Percentiles rank a stretch among this genome's conserved stretches.
Evolutionary conservation across 1,140 invertebrate species (phyloP).

Genomic region (Colletes gigas): DNA sequence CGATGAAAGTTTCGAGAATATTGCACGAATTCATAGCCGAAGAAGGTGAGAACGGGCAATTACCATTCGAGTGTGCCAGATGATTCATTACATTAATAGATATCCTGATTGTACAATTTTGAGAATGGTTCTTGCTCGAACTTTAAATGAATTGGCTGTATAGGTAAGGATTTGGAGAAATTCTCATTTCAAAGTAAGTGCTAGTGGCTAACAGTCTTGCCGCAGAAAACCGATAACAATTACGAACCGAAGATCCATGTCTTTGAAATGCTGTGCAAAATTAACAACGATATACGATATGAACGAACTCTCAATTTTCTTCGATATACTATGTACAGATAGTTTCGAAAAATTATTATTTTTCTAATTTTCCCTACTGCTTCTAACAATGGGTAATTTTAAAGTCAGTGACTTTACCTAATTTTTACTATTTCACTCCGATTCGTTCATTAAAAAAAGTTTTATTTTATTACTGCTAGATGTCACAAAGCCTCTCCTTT

Average conservation of each 20-base stretch:
- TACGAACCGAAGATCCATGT: constrained; percentile 25
- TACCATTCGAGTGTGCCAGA: not conserved
- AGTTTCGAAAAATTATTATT: too few relatives aligned
- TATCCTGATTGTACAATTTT: constrained; percentile 43
- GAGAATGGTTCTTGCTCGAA: constrained; percentile 18
- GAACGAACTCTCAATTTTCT: constrained; percentile 8
- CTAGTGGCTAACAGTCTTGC: constrained; percentile 41
- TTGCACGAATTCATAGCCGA: constrained; percentile 23
- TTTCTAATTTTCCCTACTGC: too few relatives aligned
- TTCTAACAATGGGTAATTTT: too few relatives aligned
- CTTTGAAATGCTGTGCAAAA: constrained; percentile 28
- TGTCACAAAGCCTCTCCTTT: too few relatives aligned
- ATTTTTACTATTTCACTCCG: too few relatives aligned
- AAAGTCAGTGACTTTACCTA: too few relatives aligned
- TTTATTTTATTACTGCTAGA: too few relatives aligned
- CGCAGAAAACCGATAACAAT: constrained; percentile 32
- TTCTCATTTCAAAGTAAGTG: constrained; percentile 49
- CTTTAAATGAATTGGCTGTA: constrained; percentile 36
- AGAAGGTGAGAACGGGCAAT: constrained; percentile 8
- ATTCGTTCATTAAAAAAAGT: too few relatives aligned
- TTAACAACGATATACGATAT: constrained; percentile 34
- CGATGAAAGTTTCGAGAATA: constrained; percentile 20
- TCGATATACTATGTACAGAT: not conserved
- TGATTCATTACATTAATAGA: constrained; percentile 49
- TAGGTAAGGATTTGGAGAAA: constrained; percentile 2